Base-by-base conservation (phyloP, 2,113 vertebrate species). In the Rhegmatorhina hoffmannsi region DNA sequence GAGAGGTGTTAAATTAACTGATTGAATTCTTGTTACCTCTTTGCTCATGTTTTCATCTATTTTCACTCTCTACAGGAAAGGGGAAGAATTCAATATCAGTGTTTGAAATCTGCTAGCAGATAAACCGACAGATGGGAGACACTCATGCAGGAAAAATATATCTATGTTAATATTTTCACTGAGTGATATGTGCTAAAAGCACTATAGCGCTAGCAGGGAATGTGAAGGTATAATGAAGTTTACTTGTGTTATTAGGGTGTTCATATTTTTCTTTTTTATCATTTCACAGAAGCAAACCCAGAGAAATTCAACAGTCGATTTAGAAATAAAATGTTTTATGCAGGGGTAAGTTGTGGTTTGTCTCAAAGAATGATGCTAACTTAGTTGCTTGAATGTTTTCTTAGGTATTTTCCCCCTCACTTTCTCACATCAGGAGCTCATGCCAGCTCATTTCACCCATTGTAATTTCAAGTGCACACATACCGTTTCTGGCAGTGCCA, bases 241-340 rank as follows among this genome's bases (percentile, higher is more conserved):
- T 52, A 13, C 31, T 67, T 43, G 36, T 46, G 91, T 92, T 78
- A 55, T 62, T 66, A 36, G 58, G 3, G 23, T 68, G 43, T 82
- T 93, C 40, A 36, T 84, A 66, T 62, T 86, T 87, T 47, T 60
- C 34, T 55, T 89, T 84, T 96, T 84, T 94, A 62, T 84, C 90
- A 56, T 96, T 96, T 97, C 81, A 85, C 96, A 99, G 99, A 99
- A 97, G 99, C 99, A 92, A 99, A 99, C 98, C 99, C 99, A 29
- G 99, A 99, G 98, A 99, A 99, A 97, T 99, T 99, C 93, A 99
- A 99, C 97, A 99, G 99, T 97, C 98, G 99, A 53, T 99, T 99
- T 96, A 98, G 98, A 97, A 99, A 99, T 97, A 99, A 99, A 98
- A 99, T 99, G 99, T 99, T 99, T 98, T 99, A 99, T 93, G 99